Base-by-base conservation (phyloP, 2,888 invertebrate genomes). In the Lamproptera curius region DNA sequence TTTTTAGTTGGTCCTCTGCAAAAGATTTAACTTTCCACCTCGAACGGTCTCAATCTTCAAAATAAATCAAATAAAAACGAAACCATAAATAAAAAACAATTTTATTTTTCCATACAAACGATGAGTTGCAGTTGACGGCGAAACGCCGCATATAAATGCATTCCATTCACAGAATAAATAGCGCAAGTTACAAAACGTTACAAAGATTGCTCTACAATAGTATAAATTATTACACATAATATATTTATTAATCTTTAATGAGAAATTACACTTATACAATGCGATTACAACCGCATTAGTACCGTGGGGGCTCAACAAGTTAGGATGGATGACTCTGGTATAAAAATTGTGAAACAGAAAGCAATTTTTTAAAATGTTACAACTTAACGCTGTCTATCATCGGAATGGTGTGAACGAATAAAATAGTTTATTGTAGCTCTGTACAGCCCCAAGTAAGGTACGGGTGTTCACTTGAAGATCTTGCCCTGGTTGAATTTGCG, bases 401-500 rank as follows among this genome's bases (percentile, higher is more conserved):
- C 42, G 42, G 42, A 42, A 35, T 42, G 42, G 42, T 34, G 17
- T 42, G 34, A 34, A 42, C n/a, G 16, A 31, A 40, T 28, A 40
- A 16, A 31, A 40, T 38, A 26, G 11, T 11, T 16, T 40, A 15
- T 38, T 28, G 16, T 40, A 40, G 16, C 16, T 40, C 16, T 40
- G 31, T 40, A 40, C 31, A 28, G 42, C 38, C 42, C 8, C 16
- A 28, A 11, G 15, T 35, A 16, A 10, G 11, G 10, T 31, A 15
- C 8, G 10, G 16, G 6, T 9, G 57, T 8, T 79, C 70, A 99
- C 90, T 99, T 99, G 91, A 98, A 99, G 85, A 99, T 95, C 90
- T 99, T 99, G 84, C 99, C 99, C 90, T 99, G 97, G 89, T 97
- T 98, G 91, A 98, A 98, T 74, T 93, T 91, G 75, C 97, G 95